Evolutionary conservation across 2,113 vertebrate species (phyloP).

Genomic region (Acinonyx jubatus): DNA sequence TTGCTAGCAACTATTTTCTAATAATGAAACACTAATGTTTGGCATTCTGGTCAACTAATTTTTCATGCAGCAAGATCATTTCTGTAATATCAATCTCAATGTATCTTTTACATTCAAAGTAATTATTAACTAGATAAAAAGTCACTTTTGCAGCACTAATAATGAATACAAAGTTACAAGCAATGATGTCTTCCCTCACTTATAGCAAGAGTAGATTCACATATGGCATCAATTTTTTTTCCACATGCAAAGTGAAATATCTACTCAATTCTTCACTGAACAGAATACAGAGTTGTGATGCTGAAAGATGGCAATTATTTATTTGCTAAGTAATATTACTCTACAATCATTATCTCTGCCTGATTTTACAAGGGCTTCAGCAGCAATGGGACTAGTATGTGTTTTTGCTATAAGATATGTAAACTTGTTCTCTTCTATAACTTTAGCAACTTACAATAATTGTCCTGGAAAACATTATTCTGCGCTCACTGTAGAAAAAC

Average conservation of each 20-base stretch:
- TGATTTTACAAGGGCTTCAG: slow-evolving; percentile 23
- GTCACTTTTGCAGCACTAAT: background rate
- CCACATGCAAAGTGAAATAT: background rate
- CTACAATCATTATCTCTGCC: background rate
- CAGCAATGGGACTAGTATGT: background rate
- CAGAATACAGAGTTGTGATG: background rate
- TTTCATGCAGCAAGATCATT: background rate
- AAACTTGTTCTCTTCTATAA: background rate
- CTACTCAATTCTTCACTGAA: background rate
- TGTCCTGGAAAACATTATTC: background rate
- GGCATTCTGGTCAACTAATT: background rate
- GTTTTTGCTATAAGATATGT: background rate
- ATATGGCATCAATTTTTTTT: background rate
- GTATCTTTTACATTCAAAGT: slow-evolving; percentile 1
- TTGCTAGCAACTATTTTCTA: background rate
- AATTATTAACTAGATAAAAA: slow-evolving; percentile 49
- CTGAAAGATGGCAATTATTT: background rate
- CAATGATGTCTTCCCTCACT: background rate
- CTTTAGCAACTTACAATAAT: background rate
- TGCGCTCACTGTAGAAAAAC: background rate
- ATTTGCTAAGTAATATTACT: background rate
- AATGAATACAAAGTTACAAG: slow-evolving; percentile 20
- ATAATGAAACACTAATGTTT: background rate
- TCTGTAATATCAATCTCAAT: background rate
- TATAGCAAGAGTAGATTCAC: background rate